Evolutionary conservation across 2,113 vertebrate genomes (phyloP).

Genomic region (Elanus axillaris): DNA sequence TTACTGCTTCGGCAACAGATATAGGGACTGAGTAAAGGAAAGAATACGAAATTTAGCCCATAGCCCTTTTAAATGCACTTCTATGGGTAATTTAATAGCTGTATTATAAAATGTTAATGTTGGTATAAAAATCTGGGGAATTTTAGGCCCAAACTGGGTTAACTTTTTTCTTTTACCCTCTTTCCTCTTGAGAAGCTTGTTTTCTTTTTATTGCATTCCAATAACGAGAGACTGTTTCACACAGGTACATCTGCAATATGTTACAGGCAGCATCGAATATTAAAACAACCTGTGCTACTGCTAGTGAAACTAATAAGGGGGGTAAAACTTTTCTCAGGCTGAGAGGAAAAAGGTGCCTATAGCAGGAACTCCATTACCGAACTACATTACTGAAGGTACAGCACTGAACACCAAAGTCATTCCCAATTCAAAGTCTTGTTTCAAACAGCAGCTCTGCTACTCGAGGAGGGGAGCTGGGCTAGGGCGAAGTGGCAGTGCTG

Average conservation of each 20-base stretch:
- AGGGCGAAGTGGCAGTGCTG: not conserved
- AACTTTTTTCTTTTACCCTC: conserved; percentile 17
- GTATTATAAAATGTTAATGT: conserved; percentile 54
- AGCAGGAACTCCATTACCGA: not conserved
- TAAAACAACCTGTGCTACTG: conserved; percentile 65
- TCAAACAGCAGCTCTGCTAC: not conserved
- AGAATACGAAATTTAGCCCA: conserved; percentile 5
- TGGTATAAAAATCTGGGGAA: conserved; percentile 51
- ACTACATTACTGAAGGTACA: not conserved
- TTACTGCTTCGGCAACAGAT: not conserved
- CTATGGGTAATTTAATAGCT: conserved; percentile 38
- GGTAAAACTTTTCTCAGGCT: conserved; percentile 23
- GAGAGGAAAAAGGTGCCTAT: not conserved
- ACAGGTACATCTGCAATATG: conserved; percentile 60
- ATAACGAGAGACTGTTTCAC: conserved; percentile 42
- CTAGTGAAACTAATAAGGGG: conserved; percentile 42
- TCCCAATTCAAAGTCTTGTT: not conserved
- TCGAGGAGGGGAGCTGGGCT: not conserved
- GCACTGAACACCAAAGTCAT: not conserved
- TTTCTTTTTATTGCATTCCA: conserved; percentile 64
- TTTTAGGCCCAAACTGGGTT: conserved; percentile 8
- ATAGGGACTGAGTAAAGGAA: not conserved
- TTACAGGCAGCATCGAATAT: conserved; percentile 54
- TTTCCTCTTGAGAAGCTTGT: conserved; percentile 39
- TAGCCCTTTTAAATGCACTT: conserved; percentile 5